Evolutionary conservation across 2,797 vertebrate species (phyloP).

Genomic region (Pteronotus mesoamericanus): DNA sequence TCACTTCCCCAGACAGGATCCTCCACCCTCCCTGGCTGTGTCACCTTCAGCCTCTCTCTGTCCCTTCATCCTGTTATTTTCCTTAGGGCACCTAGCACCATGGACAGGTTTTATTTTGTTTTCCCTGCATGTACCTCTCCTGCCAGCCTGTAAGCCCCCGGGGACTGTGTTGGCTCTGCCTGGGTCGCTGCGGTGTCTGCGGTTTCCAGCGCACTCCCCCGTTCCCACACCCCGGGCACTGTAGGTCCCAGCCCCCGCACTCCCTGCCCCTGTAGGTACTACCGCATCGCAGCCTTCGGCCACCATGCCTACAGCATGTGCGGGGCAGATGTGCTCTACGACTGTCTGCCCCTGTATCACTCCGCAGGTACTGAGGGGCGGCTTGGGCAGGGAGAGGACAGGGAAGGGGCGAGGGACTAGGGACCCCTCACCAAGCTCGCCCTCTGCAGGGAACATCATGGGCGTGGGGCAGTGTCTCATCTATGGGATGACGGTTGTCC

Average conservation of each 20-base stretch:
- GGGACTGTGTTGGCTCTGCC: background rate
- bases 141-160: background rate
- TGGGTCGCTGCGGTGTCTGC: background rate
- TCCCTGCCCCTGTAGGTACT: conserved; percentile 84
- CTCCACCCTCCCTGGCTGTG: background rate
- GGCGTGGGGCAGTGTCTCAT: conserved; percentile 92
- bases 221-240: too few species aligned
- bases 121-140: background rate
- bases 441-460: conserved; percentile 89
- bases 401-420: fast-evolving
- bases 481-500: conserved; percentile 89
- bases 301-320: conserved; percentile 89
- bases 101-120: background rate
- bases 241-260: background rate
- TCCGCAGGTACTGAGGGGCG: conserved; percentile 85
- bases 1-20: background rate
- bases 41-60: background rate
- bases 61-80: background rate
- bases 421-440: background rate
- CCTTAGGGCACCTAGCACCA: background rate
- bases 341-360: conserved; percentile 94
- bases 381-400: fast-evolving
- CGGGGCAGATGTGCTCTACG: conserved; percentile 87
- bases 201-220: background rate
- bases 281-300: conserved; percentile 91